Base-by-base conservation (phyloP, 1,140 invertebrate genomes). In the Rhagoletis pomonella region DNA sequence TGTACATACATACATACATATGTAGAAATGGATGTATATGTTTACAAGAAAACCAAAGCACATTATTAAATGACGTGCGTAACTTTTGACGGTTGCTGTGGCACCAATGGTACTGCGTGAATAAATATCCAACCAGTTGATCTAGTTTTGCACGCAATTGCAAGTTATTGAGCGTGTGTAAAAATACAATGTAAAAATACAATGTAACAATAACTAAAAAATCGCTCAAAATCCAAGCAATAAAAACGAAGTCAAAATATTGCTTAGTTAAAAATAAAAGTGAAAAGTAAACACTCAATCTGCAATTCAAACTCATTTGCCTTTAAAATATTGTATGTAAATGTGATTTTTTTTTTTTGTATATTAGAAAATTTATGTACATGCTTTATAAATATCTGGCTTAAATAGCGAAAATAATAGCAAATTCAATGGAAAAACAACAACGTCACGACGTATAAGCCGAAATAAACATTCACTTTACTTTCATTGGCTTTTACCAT, bases 61-160 rank as follows among this genome's bases (percentile, higher is more conserved):
- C 50, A 55, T 67, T 67, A 73, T 81, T 55, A 47, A 55, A 9
- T 55, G 73, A 47, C 44, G 73, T 81, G 73, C 50, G 73, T 81
- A 81, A 5, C 50, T 17, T 55, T 81, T 55, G 47, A n/a, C 17
- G 73, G 73, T 19, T 55, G 42, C 44, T 55, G 47, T 81, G 73
- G 47, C 47, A 42, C 42, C 73, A 55, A 29, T 47, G 47, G 44
- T 17, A n/a, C 73, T 19, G 47, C 73, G 47, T 55, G 73, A 81
- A 81, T 81, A 81, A 81, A 50, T 55, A 81, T 73, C 73, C 44
- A 81, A 81, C 73, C 73, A 73, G 67, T 73, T 81, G 47, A 81
- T 55, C 73, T 81, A 81, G 73, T 81, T 81, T 81, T 42, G 67
- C 67, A 73, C 42, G 67, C 67, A 73, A 73, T 73, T 29, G 50